Percentiles rank a stretch among this genome's conserved stretches.
Evolutionary conservation across 2,797 vertebrate genomes (phyloP).

Genomic region (Ceryle rudis): DNA sequence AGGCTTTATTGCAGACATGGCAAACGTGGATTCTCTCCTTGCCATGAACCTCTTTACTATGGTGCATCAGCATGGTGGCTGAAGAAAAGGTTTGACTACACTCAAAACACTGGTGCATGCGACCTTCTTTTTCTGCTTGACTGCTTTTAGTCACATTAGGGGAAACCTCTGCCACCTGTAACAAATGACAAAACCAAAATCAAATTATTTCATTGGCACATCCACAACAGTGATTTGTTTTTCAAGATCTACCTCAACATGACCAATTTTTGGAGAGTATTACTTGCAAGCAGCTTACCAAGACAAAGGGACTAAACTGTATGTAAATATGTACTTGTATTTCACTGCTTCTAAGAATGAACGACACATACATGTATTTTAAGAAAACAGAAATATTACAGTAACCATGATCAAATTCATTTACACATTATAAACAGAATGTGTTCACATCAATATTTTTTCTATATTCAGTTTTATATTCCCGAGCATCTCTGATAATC

Average conservation of each 20-base stretch:
- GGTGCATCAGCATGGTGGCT: slow-evolving; percentile 86
- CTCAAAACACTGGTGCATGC: slow-evolving; percentile 88
- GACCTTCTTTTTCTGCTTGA: slow-evolving; percentile 81
- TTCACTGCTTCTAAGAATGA: background rate
- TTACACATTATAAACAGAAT: background rate
- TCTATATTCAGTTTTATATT: background rate
- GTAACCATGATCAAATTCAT: background rate
- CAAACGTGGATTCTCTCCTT: slow-evolving; percentile 96
- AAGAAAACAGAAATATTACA: background rate
- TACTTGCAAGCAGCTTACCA: background rate
- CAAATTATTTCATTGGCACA: background rate
- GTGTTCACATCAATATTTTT: background rate
- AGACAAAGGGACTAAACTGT: background rate
- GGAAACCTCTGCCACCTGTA: slow-evolving; percentile 83
- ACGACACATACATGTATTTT: background rate
- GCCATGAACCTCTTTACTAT: slow-evolving; percentile 90
- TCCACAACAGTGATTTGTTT: background rate
- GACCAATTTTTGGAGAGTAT: background rate
- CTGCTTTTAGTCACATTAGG: slow-evolving; percentile 76
- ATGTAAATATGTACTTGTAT: background rate
- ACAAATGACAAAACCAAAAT: background rate
- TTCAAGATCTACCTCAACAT: background rate
- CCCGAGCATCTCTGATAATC: background rate
- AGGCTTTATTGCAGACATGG: slow-evolving; percentile 91
- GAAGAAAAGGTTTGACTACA: slow-evolving; percentile 88